phyloP scores from a whole-genome alignment of 2,888 invertebrate species.

The Desoria tigrina region DNA sequence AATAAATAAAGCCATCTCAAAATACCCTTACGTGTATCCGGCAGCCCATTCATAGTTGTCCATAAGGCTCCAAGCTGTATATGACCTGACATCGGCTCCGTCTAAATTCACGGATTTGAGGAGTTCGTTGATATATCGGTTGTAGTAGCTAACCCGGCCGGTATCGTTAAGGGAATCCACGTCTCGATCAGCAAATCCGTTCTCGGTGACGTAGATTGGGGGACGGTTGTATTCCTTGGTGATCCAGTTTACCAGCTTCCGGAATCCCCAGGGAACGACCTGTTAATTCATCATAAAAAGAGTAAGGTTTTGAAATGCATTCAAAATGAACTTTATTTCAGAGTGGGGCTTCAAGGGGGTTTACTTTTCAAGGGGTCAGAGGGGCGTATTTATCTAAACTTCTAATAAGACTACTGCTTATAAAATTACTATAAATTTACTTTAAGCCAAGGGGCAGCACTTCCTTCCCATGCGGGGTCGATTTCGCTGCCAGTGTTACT shows the following conservation, averaged over 20 bases:
- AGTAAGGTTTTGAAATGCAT: too few relatives aligned
- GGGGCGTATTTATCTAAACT: too few relatives aligned
- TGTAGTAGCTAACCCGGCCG: constrained; percentile 45
- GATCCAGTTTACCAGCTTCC: constrained; percentile 32
- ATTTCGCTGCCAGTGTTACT: constrained; percentile 11
- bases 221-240: constrained; percentile 32
- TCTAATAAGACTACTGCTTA: too few relatives aligned
- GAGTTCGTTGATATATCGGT: constrained; percentile 45
- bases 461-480: constrained; percentile 39
- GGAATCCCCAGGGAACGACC: constrained; percentile 39
- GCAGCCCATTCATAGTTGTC: constrained; percentile 43
- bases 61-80: constrained; percentile 47
- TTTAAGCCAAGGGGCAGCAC: constrained; percentile 29
- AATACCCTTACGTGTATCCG: constrained; percentile 40
- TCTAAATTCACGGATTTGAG: constrained; percentile 45
- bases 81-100: constrained; percentile 45
- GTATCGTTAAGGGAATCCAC: constrained; percentile 39
- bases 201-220: constrained; percentile 43
- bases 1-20: too few relatives aligned
- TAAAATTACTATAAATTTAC: neutral
- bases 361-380: too few relatives aligned
- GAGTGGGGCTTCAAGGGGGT: too few relatives aligned
- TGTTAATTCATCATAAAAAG: neutral
- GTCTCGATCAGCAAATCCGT: constrained; percentile 38
- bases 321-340: too few relatives aligned